Percentiles rank a stretch among this genome's conserved stretches.
These are phyloP conservation scores for Drosophila burlai DNA, from an alignment of 1,140 invertebrate species.

Conservation along the genomic window DNA sequence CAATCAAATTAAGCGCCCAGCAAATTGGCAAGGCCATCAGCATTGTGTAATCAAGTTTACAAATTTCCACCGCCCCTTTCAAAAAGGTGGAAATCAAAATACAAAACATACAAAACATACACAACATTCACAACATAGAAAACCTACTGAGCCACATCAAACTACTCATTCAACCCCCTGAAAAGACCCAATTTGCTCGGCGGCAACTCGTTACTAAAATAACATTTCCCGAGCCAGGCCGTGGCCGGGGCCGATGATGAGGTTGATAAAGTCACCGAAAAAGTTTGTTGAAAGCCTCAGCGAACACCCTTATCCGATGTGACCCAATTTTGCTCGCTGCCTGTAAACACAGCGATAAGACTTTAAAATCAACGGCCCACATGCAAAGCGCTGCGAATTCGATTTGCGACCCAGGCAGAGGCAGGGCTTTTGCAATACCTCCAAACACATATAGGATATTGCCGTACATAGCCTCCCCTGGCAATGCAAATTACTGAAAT, in stretches of 20 bases:
- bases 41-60: slow-evolving; percentile 75
- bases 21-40: slow-evolving; percentile 70
- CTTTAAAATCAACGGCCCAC: slow-evolving; percentile 36
- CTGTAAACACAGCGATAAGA: slow-evolving; percentile 61
- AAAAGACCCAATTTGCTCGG: slow-evolving; percentile 34
- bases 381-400: slow-evolving; percentile 52
- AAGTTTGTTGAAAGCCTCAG: slow-evolving; percentile 39
- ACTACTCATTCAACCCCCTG: slow-evolving; percentile 17
- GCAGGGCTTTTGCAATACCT: not conserved
- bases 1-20: slow-evolving; percentile 80
- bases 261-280: slow-evolving; percentile 45
- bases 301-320: slow-evolving; percentile 54
- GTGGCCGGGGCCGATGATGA: slow-evolving; percentile 20
- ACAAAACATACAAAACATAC: not conserved
- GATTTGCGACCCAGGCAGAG: slow-evolving; percentile 23
- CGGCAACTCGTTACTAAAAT: slow-evolving; percentile 42
- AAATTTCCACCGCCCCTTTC: slow-evolving; percentile 20
- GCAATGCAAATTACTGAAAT: slow-evolving; percentile 54
- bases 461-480: slow-evolving; percentile 4
- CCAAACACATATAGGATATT: not conserved
- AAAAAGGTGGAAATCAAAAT: slow-evolving; percentile 55
- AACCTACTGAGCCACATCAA: slow-evolving; percentile 6
- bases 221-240: slow-evolving; percentile 22
- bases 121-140: not conserved
- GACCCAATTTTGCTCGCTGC: slow-evolving; percentile 63